These are phyloP conservation scores for Odontamblyopus lacepedii DNA, from an alignment of 2,797 vertebrate species.

Conservation along the genomic window DNA sequence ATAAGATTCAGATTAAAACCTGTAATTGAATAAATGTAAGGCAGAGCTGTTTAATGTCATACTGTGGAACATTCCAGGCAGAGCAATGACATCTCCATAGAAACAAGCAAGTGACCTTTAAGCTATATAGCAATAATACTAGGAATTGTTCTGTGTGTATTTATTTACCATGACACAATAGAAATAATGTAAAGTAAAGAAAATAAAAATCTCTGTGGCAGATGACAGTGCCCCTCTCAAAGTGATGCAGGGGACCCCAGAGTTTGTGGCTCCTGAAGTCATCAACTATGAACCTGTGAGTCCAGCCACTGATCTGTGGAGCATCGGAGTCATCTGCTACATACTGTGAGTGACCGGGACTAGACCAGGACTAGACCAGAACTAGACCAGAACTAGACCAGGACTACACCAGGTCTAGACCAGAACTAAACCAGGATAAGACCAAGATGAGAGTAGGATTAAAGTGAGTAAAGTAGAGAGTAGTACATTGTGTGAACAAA, in stretches of 20 bases:
- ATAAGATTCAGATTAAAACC: no score
- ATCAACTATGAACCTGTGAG: conserved; percentile 83
- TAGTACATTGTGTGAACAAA: no score
- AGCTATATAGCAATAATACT: no score
- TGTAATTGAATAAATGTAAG: no score
- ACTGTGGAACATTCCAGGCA: no score
- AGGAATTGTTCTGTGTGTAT: no score
- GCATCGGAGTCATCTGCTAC: conserved; percentile 90
- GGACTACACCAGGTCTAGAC: not conserved
- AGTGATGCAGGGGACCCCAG: conserved; percentile 88
- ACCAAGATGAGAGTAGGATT: not conserved
- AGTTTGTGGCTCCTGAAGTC: conserved; percentile 91
- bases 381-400: conserved; percentile 48
- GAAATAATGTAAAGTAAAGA: no score
- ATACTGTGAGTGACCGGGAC: conserved; percentile 81
- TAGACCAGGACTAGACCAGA: not conserved
- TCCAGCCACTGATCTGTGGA: conserved; percentile 87
- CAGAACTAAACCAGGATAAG: not conserved
- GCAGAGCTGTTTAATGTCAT: no score
- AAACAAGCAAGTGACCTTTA: no score
- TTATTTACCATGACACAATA: no score
- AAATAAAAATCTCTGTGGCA: conserved; percentile 39
- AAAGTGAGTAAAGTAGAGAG: no score
- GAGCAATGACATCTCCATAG: no score
- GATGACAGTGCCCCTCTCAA: conserved; percentile 75